These are phyloP conservation scores for Orestias chungarensis DNA, from an alignment of 2,797 vertebrate genomes.

Conservation along the genomic window DNA sequence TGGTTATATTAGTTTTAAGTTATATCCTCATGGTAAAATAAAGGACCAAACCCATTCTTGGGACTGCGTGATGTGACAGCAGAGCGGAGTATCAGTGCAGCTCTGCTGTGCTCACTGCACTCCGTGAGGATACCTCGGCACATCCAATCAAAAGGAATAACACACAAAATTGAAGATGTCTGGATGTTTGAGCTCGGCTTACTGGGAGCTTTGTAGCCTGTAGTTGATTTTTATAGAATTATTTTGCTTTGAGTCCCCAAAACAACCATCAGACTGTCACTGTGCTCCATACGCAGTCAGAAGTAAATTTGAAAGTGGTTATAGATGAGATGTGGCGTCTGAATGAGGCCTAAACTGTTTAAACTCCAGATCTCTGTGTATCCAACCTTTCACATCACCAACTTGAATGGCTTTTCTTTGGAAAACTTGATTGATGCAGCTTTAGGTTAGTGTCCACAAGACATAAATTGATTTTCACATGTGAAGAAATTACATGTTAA, in stretches of 20 bases:
- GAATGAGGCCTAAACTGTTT: background rate
- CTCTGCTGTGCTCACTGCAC: too few relatives aligned
- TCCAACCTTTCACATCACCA: background rate
- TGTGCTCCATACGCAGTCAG: background rate
- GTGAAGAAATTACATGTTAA: too few relatives aligned
- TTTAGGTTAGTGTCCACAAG: too few relatives aligned
- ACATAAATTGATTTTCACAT: too few relatives aligned
- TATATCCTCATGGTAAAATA: too few relatives aligned
- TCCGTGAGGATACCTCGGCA: too few relatives aligned
- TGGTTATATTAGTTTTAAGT: too few relatives aligned
- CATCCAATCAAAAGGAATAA: too few relatives aligned
- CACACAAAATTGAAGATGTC: too few relatives aligned
- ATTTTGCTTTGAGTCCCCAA: background rate
- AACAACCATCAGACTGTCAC: background rate
- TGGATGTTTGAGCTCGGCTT: background rate
- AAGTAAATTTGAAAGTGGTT: background rate
- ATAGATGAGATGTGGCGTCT: background rate
- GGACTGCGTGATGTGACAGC: too few relatives aligned
- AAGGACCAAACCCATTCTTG: too few relatives aligned
- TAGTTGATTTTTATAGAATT: background rate
- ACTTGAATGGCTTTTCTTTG: background rate
- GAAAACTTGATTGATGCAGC: background rate
- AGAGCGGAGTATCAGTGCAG: too few relatives aligned
- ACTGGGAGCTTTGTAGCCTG: background rate
- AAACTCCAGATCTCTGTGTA: background rate